These are phyloP conservation scores for Leptinotarsa defecta DNA, from an alignment of 1,140 invertebrate species.

Conservation along the genomic window DNA sequence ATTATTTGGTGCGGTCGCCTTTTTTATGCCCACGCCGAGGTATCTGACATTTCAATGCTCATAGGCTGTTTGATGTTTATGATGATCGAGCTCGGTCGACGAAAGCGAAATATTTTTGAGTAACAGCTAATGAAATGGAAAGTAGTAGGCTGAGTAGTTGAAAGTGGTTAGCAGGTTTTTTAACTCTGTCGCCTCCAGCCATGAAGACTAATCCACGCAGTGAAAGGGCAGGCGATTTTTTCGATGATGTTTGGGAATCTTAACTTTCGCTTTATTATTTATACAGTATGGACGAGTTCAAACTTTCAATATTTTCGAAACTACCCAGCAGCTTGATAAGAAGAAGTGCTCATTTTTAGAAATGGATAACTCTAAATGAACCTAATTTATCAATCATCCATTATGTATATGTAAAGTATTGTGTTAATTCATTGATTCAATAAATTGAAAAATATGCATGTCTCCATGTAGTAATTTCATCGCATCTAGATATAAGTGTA, in stretches of 20 bases:
- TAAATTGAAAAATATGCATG: too few relatives aligned
- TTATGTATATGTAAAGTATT: too few relatives aligned
- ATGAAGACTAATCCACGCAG: background rate
- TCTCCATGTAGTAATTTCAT: too few relatives aligned
- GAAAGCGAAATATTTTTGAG: conserved; percentile 3
- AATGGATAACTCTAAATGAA: too few relatives aligned
- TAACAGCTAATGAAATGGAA: conserved; percentile 2
- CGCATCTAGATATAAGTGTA: too few relatives aligned
- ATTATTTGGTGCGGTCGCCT: background rate
- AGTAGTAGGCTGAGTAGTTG: background rate
- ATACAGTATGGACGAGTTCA: too few relatives aligned
- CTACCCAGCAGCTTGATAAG: too few relatives aligned
- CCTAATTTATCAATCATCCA: too few relatives aligned
- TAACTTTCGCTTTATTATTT: background rate
- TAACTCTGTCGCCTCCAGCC: background rate
- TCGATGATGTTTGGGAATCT: background rate
- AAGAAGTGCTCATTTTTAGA: too few relatives aligned
- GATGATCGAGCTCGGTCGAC: background rate
- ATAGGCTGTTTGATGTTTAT: background rate
- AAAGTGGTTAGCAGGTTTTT: background rate
- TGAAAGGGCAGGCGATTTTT: conserved; percentile 3
- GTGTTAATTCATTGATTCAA: too few relatives aligned
- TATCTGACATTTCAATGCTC: background rate
- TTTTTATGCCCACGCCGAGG: conserved; percentile 1
- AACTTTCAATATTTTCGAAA: too few relatives aligned